phyloP scores from a whole-genome alignment of 2,888 invertebrate genomes.

The Oxyteleia sp. region DNA sequence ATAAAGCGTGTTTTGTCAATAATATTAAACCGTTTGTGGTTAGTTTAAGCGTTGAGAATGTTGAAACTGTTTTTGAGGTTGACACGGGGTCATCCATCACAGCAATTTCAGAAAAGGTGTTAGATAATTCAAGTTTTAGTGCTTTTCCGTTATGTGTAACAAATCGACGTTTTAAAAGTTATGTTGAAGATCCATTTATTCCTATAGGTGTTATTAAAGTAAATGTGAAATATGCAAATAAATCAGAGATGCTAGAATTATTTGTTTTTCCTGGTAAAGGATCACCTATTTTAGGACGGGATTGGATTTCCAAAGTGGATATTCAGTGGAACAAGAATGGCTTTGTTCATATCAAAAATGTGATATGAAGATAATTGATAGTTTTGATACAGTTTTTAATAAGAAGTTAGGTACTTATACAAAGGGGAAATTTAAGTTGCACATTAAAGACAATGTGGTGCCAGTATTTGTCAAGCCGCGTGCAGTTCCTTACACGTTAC shows the following conservation, averaged over 20 bases:
- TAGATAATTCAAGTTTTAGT: conserved; percentile 4
- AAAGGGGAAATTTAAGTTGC: conserved; percentile 44
- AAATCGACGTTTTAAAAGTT: conserved; percentile 19
- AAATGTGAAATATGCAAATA: conserved; percentile 7
- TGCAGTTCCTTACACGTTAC: conserved; percentile 52
- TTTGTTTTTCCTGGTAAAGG: conserved; percentile 51
- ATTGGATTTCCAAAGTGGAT: conserved; percentile 30
- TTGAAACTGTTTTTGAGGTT: conserved; percentile 15
- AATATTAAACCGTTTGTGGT: conserved; percentile 9
- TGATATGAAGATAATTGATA: no score
- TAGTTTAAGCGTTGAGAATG: conserved; percentile 15
- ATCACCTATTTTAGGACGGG: conserved; percentile 42
- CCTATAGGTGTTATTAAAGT: conserved; percentile 29
- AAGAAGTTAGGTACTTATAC: conserved; percentile 47
- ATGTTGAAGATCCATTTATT: conserved; percentile 30
- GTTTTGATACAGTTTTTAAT: conserved; percentile 44
- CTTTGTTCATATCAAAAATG: conserved; percentile 32
- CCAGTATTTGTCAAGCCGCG: conserved; percentile 62
- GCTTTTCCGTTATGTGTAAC: neutral
- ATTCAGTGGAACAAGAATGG: neutral
- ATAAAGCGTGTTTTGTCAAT: neutral
- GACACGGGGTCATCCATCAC: conserved; percentile 34
- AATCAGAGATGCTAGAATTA: conserved; percentile 1
- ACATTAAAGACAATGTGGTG: conserved; percentile 24
- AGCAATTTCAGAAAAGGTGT: conserved; percentile 29